These are phyloP conservation scores for Lissocephala sabroskyi DNA, from an alignment of 2,888 invertebrate species.

Conservation along the genomic window DNA sequence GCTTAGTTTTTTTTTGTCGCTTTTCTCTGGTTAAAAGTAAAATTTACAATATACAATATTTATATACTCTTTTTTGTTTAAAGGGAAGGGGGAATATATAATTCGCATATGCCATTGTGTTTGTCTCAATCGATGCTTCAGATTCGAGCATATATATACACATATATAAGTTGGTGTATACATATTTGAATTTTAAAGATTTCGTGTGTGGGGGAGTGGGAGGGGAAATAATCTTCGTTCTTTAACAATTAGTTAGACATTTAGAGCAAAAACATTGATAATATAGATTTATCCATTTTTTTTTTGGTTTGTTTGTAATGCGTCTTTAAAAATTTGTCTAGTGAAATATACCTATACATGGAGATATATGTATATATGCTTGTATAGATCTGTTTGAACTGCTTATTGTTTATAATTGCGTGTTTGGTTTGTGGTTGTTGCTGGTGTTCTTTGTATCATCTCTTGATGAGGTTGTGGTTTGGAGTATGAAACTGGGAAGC, in stretches of 20 bases:
- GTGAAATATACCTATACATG: slow-evolving; percentile 53
- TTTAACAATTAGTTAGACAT: slow-evolving; percentile 65
- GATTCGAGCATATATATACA: too few species aligned
- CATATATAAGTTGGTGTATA: slow-evolving; percentile 39
- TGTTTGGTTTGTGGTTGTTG: slow-evolving; percentile 42
- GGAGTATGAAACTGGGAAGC: too few species aligned
- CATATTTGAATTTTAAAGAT: slow-evolving; percentile 18
- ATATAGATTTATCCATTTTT: slow-evolving; percentile 31
- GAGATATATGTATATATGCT: slow-evolving; percentile 12
- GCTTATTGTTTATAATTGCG: slow-evolving; percentile 64
- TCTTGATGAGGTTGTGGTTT: not conserved
- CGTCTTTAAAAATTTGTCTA: slow-evolving; percentile 57
- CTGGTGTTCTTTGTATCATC: slow-evolving; percentile 16
- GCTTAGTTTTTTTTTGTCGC: slow-evolving; percentile 35
- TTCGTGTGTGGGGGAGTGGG: not conserved
- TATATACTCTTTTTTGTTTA: slow-evolving; percentile 26
- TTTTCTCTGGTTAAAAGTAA: slow-evolving; percentile 33
- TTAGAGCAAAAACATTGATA: slow-evolving; percentile 66
- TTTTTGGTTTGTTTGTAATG: slow-evolving; percentile 27
- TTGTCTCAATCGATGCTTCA: too few species aligned
- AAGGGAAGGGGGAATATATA: slow-evolving; percentile 1
- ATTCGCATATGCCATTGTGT: slow-evolving; percentile 16
- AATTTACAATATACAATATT: slow-evolving; percentile 60
- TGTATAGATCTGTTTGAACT: slow-evolving; percentile 31
- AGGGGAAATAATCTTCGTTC: slow-evolving; percentile 9